These are phyloP conservation scores for Drosophila tanythrix DNA, from an alignment of 2,888 invertebrate genomes.

Conservation along the genomic window DNA sequence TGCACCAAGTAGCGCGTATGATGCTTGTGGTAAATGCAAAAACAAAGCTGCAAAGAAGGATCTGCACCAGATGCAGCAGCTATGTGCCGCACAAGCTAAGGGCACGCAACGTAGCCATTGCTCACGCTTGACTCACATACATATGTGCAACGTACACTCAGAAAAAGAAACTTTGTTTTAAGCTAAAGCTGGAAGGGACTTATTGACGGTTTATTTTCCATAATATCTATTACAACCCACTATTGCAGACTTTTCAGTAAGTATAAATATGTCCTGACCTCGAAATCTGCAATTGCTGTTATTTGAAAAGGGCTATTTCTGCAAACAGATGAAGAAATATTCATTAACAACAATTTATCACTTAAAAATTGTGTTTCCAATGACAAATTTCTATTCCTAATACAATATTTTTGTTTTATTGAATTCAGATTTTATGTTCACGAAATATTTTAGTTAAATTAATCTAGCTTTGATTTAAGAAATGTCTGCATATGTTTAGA, in stretches of 20 bases:
- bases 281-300: neutral
- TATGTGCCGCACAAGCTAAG: constrained; percentile 4
- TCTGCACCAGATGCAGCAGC: constrained; percentile 3
- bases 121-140: neutral
- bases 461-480: neutral
- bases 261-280: neutral
- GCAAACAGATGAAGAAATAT: too few relatives aligned
- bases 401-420: neutral
- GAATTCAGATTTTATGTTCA: neutral
- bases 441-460: neutral
- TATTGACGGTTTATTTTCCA: neutral
- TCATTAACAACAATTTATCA: too few relatives aligned
- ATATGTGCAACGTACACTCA: neutral
- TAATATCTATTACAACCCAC: neutral
- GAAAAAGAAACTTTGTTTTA: neutral
- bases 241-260: neutral
- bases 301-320: too few relatives aligned
- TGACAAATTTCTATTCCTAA: neutral
- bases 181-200: neutral
- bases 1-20: constrained; percentile 16
- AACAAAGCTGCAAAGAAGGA: constrained; percentile 15
- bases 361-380: neutral
- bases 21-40: constrained; percentile 40
- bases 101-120: constrained; percentile 12
- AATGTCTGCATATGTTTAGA: neutral